phyloP scores from a whole-genome alignment of 1,140 invertebrate species.

The Drosophila chauvacae region DNA sequence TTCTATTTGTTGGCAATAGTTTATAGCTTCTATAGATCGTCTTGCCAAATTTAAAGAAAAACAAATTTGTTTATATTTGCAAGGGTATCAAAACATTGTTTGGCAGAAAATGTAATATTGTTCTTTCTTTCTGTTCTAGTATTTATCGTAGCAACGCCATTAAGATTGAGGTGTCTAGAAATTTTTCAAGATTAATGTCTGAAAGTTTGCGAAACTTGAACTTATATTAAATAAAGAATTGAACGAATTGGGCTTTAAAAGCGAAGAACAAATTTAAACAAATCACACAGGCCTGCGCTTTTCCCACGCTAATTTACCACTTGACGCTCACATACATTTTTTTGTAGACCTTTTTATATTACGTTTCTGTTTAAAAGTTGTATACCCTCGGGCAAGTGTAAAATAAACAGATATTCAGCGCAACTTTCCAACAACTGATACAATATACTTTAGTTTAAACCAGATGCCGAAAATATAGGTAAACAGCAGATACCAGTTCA shows the following conservation, averaged over 20 bases:
- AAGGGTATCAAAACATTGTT: background rate
- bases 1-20: background rate
- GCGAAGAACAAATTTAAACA: background rate
- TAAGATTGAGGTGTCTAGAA: background rate
- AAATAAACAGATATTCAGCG: conserved; percentile 4
- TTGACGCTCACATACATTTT: background rate
- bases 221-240: background rate
- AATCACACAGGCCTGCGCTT: background rate
- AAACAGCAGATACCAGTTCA: conserved; percentile 18
- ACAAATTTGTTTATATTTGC: background rate
- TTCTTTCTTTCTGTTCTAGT: background rate
- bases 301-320: conserved; percentile 6
- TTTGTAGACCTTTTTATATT: background rate
- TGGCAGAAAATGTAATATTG: background rate
- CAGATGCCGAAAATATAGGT: conserved; percentile 24
- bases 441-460: conserved; percentile 1
- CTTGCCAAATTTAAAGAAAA: background rate
- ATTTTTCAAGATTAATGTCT: no score
- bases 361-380: background rate
- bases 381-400: background rate
- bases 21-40: background rate
- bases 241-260: background rate
- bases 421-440: conserved; percentile 19
- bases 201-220: background rate
- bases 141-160: background rate